Evolutionary conservation across 1,140 invertebrate species (phyloP).

Genomic region (Asbolus verrucosus): DNA sequence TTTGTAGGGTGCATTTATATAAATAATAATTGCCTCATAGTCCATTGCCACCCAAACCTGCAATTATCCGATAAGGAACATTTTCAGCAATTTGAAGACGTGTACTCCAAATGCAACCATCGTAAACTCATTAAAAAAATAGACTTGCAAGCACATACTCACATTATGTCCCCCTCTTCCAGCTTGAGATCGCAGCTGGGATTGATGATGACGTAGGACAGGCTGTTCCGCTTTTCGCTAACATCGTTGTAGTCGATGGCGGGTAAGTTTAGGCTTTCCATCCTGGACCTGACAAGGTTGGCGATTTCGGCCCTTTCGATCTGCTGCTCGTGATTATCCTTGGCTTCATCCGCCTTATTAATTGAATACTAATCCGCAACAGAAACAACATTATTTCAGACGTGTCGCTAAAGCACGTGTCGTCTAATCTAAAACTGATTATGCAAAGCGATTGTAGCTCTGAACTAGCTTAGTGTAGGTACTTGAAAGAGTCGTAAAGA

Average conservation of each 20-base stretch:
- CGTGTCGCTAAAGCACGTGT: not conserved
- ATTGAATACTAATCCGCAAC: slow-evolving; percentile 77
- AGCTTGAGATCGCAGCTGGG: slow-evolving; percentile 97
- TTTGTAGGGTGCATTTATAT: no score
- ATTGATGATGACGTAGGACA: slow-evolving; percentile 99
- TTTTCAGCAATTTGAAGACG: no score
- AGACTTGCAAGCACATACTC: slow-evolving; percentile 69
- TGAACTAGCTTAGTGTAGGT: slow-evolving; percentile 12
- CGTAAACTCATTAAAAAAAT: no score
- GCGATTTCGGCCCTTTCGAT: slow-evolving; percentile 96
- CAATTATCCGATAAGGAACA: no score
- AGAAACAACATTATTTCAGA: not conserved
- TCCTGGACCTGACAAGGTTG: slow-evolving; percentile 91
- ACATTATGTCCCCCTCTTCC: slow-evolving; percentile 97
- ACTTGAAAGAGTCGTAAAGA: slow-evolving; percentile 7
- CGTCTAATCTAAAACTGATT: slow-evolving; percentile 4
- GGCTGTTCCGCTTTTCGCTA: slow-evolving; percentile 89
- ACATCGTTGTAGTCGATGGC: slow-evolving; percentile 92
- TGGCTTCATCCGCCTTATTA: slow-evolving; percentile 84
- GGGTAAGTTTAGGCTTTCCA: slow-evolving; percentile 93
- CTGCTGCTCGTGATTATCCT: slow-evolving; percentile 87
- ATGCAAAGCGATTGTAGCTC: slow-evolving; percentile 25
- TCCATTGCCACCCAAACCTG: no score
- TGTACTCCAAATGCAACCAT: no score
- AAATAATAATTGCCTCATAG: no score